Conservation (phyloP, 2,797 vertebrate genomes). For the Crenichthys baileyi region DNA sequence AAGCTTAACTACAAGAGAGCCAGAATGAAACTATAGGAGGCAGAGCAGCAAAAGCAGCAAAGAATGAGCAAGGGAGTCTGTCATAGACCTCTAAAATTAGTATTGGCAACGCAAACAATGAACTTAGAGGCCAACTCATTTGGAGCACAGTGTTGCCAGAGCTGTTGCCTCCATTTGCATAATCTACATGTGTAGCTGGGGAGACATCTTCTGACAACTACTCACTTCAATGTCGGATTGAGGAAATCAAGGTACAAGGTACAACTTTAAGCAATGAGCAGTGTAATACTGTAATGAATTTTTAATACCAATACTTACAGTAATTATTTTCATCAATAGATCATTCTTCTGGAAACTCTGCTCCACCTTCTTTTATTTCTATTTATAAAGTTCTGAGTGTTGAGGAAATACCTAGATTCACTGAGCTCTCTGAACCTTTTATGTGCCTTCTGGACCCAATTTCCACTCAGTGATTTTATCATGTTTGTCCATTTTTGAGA, state of each 20-base stretch:
- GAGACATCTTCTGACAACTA: slow-evolving; percentile 14
- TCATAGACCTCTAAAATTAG: slow-evolving; percentile 19
- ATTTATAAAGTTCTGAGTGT: neutral
- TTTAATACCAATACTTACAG: neutral
- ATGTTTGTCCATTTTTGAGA: neutral
- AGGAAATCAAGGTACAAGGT: slow-evolving; percentile 6
- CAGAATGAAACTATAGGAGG: slow-evolving; percentile 36
- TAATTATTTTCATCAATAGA: neutral
- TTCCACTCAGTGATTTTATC: neutral
- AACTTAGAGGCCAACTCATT: slow-evolving; percentile 42
- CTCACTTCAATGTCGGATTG: neutral
- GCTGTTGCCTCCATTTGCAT: slow-evolving; percentile 14
- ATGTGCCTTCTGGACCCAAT: neutral
- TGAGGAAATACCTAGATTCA: neutral
- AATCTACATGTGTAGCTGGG: neutral
- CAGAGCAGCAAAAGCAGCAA: slow-evolving; percentile 18
- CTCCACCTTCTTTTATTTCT: neutral
- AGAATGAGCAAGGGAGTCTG: slow-evolving; percentile 28
- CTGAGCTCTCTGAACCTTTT: neutral
- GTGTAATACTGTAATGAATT: neutral
- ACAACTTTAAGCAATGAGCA: neutral
- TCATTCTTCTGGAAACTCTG: neutral
- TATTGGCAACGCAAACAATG: slow-evolving; percentile 28
- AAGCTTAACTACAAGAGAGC: slow-evolving; percentile 25
- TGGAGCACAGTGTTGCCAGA: slow-evolving; percentile 21